Evolutionary conservation across 2,888 invertebrate species (phyloP).

Genomic region (Clusia tigrina): DNA sequence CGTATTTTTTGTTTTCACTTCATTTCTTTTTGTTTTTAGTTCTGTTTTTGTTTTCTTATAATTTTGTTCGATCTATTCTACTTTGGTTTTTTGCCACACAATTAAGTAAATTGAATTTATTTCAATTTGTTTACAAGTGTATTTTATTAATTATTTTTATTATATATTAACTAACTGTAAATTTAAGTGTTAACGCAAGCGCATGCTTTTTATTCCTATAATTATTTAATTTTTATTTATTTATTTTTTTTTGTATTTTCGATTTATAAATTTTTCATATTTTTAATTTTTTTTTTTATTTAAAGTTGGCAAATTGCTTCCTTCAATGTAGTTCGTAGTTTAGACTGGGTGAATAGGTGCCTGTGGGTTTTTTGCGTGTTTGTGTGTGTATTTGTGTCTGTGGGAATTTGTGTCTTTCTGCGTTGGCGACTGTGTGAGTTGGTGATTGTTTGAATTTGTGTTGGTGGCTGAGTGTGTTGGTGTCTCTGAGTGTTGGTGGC

Average conservation of each 20-base stretch:
- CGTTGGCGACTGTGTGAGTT: no score
- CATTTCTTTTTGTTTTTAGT: constrained; percentile 1
- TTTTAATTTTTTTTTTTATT: no score
- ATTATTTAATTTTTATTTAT: not conserved
- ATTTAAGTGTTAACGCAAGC: constrained; percentile 6
- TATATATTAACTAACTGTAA: constrained; percentile 22
- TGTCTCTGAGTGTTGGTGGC: not conserved
- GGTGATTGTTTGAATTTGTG: no score
- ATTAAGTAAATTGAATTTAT: not conserved
- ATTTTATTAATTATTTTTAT: constrained; percentile 16
- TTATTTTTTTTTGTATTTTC: not conserved
- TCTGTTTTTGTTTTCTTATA: not conserved
- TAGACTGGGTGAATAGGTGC: no score
- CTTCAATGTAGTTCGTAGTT: no score
- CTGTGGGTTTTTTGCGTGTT: no score
- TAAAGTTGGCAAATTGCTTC: no score
- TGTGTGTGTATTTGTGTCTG: no score
- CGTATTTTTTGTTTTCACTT: constrained; percentile 5
- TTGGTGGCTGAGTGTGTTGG: no score
- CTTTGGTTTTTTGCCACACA: not conserved
- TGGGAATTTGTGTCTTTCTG: no score
- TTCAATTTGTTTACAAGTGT: not conserved
- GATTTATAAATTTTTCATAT: no score
- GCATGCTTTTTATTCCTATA: constrained; percentile 2
- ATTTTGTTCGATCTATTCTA: not conserved